Evolutionary conservation across 2,113 vertebrate genomes (phyloP).

Genomic region (Camelus dromedarius): DNA sequence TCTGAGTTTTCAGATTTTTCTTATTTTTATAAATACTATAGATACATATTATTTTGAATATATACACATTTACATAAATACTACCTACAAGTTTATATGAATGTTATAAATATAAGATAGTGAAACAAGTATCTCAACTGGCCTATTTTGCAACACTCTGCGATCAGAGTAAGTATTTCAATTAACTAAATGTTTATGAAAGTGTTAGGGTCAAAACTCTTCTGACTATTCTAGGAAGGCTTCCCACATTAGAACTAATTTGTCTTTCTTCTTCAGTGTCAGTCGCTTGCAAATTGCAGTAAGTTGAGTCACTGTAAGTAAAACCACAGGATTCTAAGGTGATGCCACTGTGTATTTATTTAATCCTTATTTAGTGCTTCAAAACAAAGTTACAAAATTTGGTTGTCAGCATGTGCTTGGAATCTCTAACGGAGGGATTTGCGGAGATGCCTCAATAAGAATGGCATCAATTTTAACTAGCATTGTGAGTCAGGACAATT

Average conservation of each 20-base stretch:
- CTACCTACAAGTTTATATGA: not conserved
- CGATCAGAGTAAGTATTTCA: not conserved
- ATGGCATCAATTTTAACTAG: not conserved
- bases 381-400: conserved; percentile 36
- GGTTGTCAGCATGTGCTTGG: not conserved
- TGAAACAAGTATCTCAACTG: not conserved
- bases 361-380: not conserved
- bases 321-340: not conserved
- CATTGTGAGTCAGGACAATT: not conserved
- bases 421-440: not conserved
- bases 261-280: not conserved
- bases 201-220: not conserved
- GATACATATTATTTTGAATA: not conserved
- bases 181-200: not conserved
- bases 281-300: not conserved
- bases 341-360: not conserved
- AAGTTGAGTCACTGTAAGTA: not conserved
- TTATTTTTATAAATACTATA: not conserved
- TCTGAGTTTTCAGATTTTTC: not conserved
- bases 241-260: not conserved
- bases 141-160: not conserved
- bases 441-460: not conserved
- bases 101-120: not conserved
- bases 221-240: not conserved
- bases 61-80: not conserved